Base-by-base conservation (phyloP, 2,797 vertebrate genomes). In the Oreochromis mossambicus region DNA sequence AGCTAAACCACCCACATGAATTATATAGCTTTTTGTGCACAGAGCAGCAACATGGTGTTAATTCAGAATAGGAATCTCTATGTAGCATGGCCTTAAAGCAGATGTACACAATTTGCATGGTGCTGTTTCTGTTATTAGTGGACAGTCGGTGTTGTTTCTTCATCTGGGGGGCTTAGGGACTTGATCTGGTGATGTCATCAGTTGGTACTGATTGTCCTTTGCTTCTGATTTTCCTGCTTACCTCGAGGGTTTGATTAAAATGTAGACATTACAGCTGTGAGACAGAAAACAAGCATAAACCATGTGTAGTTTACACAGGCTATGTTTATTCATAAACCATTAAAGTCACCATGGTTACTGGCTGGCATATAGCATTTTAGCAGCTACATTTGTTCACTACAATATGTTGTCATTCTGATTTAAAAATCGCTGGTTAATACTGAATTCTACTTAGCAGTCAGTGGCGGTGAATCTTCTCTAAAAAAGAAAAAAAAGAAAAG, bases 1-100 rank as follows among this genome's bases (percentile, higher is more conserved):
- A 87, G 78, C n/a, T 51, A 77, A 14, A 9, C 55, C 80, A 63
- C 81, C 83, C 81, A 79, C 80, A 61, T 66, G 83, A 80, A 70
- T 79, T 5, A 70, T 83, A 81, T 61, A 82, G 56, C n/a, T 78
- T 78, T 63, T 61, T 88, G 75, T 85, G 36, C 80, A 17, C 63
- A 13, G 24, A 85, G 78, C 17, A 78, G 43, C 6, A 80, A 5
- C 26, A 51, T 41, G 70, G 70, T 38, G 46, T 78, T 32, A 34
- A 51, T 50, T 75, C 46, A 75, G 26, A 75, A 32, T 34, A 51
- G 26, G 54, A 48, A 29, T 36, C 15, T 51, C 19, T 56, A 6
- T 88, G 17, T 51, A 32, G 61, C 56, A 4, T 77, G 51, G 24
- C 66, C 61, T 56, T 46, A 68, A 78, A 80, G n/a, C 24, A 11